Conservation (phyloP, 2,888 invertebrate species). For the Epirrita christyi region DNA sequence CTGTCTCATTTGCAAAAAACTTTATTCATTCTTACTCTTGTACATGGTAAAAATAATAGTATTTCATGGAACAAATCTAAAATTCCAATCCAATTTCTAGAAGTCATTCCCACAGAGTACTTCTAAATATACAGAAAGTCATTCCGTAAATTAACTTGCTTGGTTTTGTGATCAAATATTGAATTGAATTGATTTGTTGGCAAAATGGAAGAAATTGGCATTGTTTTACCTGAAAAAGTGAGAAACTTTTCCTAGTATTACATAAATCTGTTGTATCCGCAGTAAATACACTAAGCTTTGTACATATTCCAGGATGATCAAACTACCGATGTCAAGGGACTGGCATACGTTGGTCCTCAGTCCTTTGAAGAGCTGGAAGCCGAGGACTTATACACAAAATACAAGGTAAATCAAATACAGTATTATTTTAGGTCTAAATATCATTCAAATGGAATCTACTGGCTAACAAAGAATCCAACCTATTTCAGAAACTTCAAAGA, state of each 20-base stretch:
- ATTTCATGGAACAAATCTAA: background rate
- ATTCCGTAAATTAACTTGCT: too few relatives aligned
- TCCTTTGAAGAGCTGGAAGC: slow-evolving; percentile 93
- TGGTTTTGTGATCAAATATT: background rate
- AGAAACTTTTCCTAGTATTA: slow-evolving; percentile 29
- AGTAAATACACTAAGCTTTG: slow-evolving; percentile 26
- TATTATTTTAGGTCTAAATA: background rate
- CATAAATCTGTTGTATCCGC: background rate
- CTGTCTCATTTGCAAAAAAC: background rate
- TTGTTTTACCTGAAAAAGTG: slow-evolving; percentile 92
- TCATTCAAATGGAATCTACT: background rate
- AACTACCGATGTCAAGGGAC: slow-evolving; percentile 86
- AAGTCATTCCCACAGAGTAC: too few relatives aligned
- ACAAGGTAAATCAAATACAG: slow-evolving; percentile 86
- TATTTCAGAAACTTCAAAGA: slow-evolving; percentile 93
- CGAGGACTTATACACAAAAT: slow-evolving; percentile 98
- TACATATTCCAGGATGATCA: slow-evolving; percentile 84
- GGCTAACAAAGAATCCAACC: background rate
- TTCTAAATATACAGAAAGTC: too few relatives aligned
- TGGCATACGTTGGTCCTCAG: slow-evolving; percentile 87
- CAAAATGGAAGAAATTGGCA: slow-evolving; percentile 93
- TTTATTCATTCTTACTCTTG: background rate
- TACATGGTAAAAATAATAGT: background rate
- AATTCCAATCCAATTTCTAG: too few relatives aligned
- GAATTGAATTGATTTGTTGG: background rate